Evolutionary conservation across 2,797 vertebrate species (phyloP), one percentile per base, ranked within the genome.

Genomic region (Crenichthys baileyi): DNA sequence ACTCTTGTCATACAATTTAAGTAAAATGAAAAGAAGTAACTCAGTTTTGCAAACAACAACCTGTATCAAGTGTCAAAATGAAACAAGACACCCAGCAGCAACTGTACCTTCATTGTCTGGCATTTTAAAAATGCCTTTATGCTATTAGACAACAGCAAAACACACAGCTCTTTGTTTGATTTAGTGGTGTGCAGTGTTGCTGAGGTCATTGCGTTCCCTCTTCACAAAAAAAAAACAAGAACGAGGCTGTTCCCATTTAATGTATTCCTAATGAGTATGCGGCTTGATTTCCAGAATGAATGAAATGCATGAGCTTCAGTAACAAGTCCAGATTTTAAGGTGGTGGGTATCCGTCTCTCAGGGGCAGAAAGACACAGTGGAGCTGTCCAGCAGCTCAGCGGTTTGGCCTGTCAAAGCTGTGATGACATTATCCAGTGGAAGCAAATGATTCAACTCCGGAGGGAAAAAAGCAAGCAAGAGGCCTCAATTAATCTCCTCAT

Each of bases 401-500:
- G 82, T 86, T 85, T 72, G 78, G 81, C 82, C 78, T 89, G 90
- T 92, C 90, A 90, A 39, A 84, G 72, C 51, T 31, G 31, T 39
- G 68, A 79, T 87, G 88, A 92, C 77, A 85, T 92, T 88, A 89
- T 87, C 83, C 88, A 90, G 89, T 68, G 75, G 82, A 85, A 76
- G 82, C 81, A 8, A 75, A 76, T 63, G 86, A 90, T 90, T 88
- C 83, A 76, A 72, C 87, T 80, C 65, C 31, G 26, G 80, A 81
- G 88, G 88, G 81, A 83, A 81, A 85, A 87, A 88, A 82, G 68
- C 79, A 83, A 85, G 60, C 72, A 73, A 81, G 73, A 83, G 82
- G 83, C 88, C 83, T 78, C 73, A 6, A 93, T 92, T 88, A 86
- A 90, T 93, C 86, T 90, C 76, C 74, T 80, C 81, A 87, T 78